A percentile compares a stretch with the other conserved stretches of the same genome.
Evolutionary conservation across 2,797 vertebrate species (phyloP).

Genomic region (Sebastes nivosus): DNA sequence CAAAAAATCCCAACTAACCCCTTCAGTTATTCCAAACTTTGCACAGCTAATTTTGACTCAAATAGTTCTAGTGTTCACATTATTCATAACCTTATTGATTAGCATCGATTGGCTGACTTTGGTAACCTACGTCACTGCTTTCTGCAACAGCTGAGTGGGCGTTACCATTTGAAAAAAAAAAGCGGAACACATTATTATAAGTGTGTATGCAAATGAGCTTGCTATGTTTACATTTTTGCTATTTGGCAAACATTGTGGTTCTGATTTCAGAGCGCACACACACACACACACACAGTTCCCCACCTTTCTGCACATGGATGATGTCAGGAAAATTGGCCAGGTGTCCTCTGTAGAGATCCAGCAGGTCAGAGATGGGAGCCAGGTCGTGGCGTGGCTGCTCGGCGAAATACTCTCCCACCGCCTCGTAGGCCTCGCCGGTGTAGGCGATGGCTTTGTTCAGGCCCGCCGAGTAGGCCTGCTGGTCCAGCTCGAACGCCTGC

Average conservation of each 20-base stretch:
- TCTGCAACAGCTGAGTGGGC: no score
- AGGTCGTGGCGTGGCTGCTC: constrained; percentile 96
- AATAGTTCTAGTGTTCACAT: fast-evolving
- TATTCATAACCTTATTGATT: no score
- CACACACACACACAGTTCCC: neutral
- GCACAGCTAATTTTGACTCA: no score
- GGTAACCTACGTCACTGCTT: no score
- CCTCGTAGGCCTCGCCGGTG: constrained; percentile 92
- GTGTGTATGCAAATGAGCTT: neutral
- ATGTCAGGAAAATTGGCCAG: constrained; percentile 98
- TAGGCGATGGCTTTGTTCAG: constrained; percentile 94
- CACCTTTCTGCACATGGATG: constrained; percentile 99
- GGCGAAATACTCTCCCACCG: constrained; percentile 93
- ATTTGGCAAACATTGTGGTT: neutral
- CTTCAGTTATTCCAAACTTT: no score
- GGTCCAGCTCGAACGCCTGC: constrained; percentile 95
- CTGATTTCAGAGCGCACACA: neutral
- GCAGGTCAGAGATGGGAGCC: constrained; percentile 93
- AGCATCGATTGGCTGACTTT: no score
- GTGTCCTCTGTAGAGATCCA: constrained; percentile 95
- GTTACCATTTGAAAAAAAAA: no score
- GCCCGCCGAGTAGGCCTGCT: constrained; percentile 88
- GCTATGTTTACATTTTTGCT: neutral
- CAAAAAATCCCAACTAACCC: no score
- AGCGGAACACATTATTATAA: fast-evolving